Percentiles rank a stretch among this genome's conserved stretches.
phyloP scores from a whole-genome alignment of 2,797 vertebrate species.

The Lepus townsendii region DNA sequence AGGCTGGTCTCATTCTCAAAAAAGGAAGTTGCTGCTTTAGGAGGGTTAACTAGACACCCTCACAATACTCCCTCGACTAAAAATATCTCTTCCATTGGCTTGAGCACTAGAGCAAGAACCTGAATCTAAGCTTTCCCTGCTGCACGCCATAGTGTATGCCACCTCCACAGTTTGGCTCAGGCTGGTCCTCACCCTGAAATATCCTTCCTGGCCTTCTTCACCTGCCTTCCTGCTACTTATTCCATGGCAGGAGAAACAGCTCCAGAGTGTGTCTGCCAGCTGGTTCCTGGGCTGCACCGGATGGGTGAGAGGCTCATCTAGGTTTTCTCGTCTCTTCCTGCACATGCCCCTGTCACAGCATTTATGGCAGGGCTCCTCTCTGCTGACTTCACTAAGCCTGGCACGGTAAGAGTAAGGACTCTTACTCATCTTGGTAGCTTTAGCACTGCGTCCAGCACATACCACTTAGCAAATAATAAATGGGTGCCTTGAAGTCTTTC shows the following conservation, averaged over 20 bases:
- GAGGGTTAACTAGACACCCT: constrained; percentile 53
- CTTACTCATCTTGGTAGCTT: not conserved
- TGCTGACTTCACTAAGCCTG: not conserved
- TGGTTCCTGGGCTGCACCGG: not conserved
- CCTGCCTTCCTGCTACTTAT: not conserved
- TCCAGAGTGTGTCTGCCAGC: not conserved
- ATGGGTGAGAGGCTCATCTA: not conserved
- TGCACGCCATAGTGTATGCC: not conserved
- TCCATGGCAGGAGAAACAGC: not conserved
- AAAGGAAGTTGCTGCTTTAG: constrained; percentile 70
- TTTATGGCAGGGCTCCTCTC: not conserved
- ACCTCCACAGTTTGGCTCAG: not conserved
- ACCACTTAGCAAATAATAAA: constrained; percentile 36
- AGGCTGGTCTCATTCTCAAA: constrained; percentile 48
- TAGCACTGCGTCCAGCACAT: not conserved
- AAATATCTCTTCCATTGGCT: constrained; percentile 42
- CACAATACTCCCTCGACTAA: constrained; percentile 20
- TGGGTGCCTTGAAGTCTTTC: not conserved
- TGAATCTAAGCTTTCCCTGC: not conserved
- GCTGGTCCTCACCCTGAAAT: not conserved
- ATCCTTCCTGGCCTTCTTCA: not conserved
- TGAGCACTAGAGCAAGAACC: not conserved
- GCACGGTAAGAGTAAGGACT: not conserved
- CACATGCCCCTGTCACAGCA: not conserved
- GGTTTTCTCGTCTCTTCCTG: not conserved